phyloP scores from a whole-genome alignment of 2,888 invertebrate species.

The Microctonus aethiopoides region DNA sequence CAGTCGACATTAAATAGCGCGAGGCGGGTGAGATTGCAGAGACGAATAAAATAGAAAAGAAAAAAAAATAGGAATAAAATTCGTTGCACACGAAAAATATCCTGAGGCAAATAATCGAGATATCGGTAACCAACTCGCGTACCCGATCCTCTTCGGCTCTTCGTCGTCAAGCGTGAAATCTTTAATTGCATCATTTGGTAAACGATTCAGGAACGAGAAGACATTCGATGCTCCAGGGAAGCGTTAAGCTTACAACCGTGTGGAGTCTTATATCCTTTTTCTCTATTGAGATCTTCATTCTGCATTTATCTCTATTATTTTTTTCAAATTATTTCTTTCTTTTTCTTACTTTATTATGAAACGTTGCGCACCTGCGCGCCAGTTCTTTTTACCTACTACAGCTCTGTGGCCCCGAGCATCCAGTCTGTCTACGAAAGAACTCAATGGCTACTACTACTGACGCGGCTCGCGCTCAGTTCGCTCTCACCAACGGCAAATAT shows the following conservation, averaged over 20 bases:
- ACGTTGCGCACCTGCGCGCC: constrained; percentile 1
- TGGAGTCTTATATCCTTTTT: not conserved
- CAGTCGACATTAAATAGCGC: constrained; percentile 1
- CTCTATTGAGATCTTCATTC: not conserved
- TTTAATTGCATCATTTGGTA: constrained; percentile 33
- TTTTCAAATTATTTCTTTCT: not conserved
- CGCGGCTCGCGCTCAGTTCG: not conserved
- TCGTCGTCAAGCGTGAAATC: constrained; percentile 28
- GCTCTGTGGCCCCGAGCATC: not conserved
- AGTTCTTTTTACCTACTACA: not conserved
- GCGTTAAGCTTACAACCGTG: constrained; percentile 1
- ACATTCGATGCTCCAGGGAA: constrained; percentile 19
- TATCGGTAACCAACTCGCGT: constrained; percentile 18
- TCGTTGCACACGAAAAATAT: constrained; percentile 19
- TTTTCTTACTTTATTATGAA: not conserved
- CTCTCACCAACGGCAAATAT: constrained; percentile 3
- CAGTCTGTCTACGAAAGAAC: constrained; percentile 5
- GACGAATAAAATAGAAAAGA: not conserved
- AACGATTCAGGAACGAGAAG: constrained; percentile 16
- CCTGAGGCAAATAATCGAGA: constrained; percentile 27
- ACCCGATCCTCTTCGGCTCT: not conserved
- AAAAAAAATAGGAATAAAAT: constrained; percentile 9
- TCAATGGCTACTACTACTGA: not conserved
- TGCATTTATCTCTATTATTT: not conserved
- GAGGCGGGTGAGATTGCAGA: not conserved